Conservation (phyloP, 2,797 vertebrate species). For the Spheniscus humboldti region DNA sequence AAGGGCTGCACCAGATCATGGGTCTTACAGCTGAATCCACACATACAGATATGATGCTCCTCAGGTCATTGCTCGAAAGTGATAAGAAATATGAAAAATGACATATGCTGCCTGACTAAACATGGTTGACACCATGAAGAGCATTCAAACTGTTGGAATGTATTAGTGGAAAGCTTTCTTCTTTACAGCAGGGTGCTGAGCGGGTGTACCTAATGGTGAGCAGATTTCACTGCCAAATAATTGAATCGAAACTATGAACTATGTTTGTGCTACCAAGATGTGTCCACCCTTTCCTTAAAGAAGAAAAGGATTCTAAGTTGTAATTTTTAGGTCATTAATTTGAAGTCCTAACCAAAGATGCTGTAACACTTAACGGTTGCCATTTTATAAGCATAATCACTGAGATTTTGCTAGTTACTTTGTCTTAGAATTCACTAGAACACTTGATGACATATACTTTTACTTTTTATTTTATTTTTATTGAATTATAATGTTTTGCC, state of each 20-base stretch:
- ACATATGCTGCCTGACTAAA: neutral
- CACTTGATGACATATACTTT: neutral
- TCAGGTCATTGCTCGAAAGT: neutral
- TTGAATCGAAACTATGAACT: neutral
- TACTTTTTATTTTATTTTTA: neutral
- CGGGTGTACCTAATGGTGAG: neutral
- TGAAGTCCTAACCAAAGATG: neutral
- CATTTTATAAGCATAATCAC: neutral
- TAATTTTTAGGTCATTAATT: neutral
- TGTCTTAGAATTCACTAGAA: neutral
- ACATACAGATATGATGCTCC: neutral
- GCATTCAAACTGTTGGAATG: neutral
- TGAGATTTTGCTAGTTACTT: neutral
- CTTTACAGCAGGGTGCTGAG: neutral
- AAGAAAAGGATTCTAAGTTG: neutral
- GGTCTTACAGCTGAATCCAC: neutral
- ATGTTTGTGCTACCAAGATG: neutral
- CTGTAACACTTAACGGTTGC: neutral
- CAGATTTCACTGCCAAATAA: neutral
- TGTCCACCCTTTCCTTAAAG: neutral
- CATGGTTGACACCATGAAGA: neutral
- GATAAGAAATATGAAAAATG: neutral
- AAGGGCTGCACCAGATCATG: accelerated
- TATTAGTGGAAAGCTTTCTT: neutral
- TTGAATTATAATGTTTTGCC: neutral